Conservation (phyloP, 2,888 invertebrate species). For the Dexiosoma caninum region DNA sequence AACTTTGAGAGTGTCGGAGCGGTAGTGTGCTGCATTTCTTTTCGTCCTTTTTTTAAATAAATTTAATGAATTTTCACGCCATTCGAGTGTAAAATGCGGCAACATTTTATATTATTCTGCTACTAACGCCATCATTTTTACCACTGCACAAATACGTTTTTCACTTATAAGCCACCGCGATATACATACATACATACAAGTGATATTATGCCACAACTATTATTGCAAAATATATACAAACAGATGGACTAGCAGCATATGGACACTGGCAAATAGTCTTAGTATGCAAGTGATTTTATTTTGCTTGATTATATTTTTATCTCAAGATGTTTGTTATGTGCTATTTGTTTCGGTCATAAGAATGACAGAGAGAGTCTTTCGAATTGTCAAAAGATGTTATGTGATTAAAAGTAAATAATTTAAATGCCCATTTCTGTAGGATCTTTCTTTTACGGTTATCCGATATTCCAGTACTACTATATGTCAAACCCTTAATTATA, state of each 20-base stretch:
- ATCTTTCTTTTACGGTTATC: no score
- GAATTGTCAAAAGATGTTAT: no score
- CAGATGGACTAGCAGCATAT: background rate
- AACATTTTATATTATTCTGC: conserved; percentile 65
- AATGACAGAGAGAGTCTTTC: background rate
- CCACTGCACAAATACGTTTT: background rate
- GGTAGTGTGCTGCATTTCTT: conserved; percentile 18
- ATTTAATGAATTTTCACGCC: conserved; percentile 76
- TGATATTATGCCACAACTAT: conserved; percentile 1
- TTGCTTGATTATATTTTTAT: background rate
- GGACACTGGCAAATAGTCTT: no score
- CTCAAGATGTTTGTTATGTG: background rate
- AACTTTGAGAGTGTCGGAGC: background rate
- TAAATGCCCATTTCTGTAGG: no score
- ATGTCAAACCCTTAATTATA: no score
- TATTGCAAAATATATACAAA: background rate
- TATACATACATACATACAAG: no score
- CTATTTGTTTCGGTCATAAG: background rate
- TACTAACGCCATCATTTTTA: background rate
- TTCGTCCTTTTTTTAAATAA: conserved; percentile 43
- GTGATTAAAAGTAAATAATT: no score
- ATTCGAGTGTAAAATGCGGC: conserved; percentile 76
- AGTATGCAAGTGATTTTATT: conserved; percentile 2
- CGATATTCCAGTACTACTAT: no score
- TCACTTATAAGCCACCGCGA: background rate